phyloP scores from a whole-genome alignment of 2,888 invertebrate species.

The Pristionchus mayeri region DNA sequence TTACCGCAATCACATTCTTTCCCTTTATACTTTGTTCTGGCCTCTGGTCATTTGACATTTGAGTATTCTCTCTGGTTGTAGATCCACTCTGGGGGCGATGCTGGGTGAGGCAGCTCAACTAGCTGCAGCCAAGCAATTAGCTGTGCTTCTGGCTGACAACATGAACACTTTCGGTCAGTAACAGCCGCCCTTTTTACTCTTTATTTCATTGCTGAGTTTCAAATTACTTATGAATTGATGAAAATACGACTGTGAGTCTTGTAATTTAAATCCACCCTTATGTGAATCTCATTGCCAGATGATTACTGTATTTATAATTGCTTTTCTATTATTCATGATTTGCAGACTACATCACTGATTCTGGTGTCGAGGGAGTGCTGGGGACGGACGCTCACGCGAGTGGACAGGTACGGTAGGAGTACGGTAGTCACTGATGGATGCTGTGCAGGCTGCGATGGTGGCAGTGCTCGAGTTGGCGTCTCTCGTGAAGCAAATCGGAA shows the following conservation, averaged over 20 bases:
- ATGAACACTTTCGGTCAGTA: conserved; percentile 87
- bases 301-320: neutral
- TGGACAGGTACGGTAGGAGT: conserved; percentile 52
- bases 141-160: conserved; percentile 91
- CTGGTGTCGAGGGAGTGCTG: conserved; percentile 53
- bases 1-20: no score
- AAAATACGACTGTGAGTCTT: no score
- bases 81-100: conserved; percentile 92
- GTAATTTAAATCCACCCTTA: no score
- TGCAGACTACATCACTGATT: conserved; percentile 53
- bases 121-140: conserved; percentile 91
- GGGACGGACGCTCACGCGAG: conserved; percentile 57
- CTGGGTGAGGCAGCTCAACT: conserved; percentile 97
- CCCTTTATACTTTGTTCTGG: no score
- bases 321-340: neutral
- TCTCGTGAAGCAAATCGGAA: conserved; percentile 91
- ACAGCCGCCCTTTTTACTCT: no score
- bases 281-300: neutral
- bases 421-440: neutral
- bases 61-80: conserved; percentile 79
- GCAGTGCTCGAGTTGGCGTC: conserved; percentile 94
- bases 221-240: no score
- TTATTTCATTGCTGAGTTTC: no score
- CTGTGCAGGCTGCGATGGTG: conserved; percentile 79
- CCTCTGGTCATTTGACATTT: no score